These are phyloP conservation scores for Bergia sp. DNA, from an alignment of 92 coral and sea anemone species.

Conservation along the genomic window DNA sequence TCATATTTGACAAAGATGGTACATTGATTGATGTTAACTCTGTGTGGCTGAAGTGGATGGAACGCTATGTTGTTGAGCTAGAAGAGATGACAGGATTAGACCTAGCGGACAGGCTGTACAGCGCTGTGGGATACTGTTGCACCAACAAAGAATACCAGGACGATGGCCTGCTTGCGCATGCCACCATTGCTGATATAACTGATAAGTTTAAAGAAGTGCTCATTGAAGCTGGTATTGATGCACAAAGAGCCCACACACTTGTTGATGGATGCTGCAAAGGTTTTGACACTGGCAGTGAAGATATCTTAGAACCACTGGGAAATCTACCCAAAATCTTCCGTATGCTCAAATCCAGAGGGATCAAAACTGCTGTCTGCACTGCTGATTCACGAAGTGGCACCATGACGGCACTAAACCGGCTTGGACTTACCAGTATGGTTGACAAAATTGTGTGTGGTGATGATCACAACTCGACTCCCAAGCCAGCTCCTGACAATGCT, in stretches of 20 bases:
- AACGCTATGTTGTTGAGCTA: slow-evolving; percentile 75
- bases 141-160: slow-evolving; percentile 72
- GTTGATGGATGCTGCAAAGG: slow-evolving; percentile 80
- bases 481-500: slow-evolving; percentile 94
- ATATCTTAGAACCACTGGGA: slow-evolving; percentile 76
- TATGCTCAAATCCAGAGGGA: slow-evolving; percentile 74
- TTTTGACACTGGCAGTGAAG: slow-evolving; percentile 78
- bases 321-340: slow-evolving; percentile 78
- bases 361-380: slow-evolving; percentile 92
- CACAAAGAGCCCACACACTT: slow-evolving; percentile 56
- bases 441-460: slow-evolving; percentile 91
- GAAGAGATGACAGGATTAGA: slow-evolving; percentile 77
- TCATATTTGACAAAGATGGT: slow-evolving; percentile 97
- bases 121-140: slow-evolving; percentile 89
- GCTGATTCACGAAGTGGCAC: slow-evolving; percentile 90
- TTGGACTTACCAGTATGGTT: slow-evolving; percentile 75
- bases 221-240: slow-evolving; percentile 68
- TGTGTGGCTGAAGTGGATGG: slow-evolving; percentile 97
- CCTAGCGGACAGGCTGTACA: slow-evolving; percentile 74
- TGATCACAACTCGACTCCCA: slow-evolving; percentile 78
- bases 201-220: slow-evolving; percentile 81
- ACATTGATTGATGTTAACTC: slow-evolving; percentile 90
- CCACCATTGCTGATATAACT: slow-evolving; percentile 86
- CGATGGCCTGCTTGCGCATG: slow-evolving; percentile 90
- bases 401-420: slow-evolving; percentile 81